Percentiles rank a stretch among this genome's conserved stretches.
phyloP scores from a whole-genome alignment of 2,888 invertebrate species.

The Ichneumoninae sp. region DNA sequence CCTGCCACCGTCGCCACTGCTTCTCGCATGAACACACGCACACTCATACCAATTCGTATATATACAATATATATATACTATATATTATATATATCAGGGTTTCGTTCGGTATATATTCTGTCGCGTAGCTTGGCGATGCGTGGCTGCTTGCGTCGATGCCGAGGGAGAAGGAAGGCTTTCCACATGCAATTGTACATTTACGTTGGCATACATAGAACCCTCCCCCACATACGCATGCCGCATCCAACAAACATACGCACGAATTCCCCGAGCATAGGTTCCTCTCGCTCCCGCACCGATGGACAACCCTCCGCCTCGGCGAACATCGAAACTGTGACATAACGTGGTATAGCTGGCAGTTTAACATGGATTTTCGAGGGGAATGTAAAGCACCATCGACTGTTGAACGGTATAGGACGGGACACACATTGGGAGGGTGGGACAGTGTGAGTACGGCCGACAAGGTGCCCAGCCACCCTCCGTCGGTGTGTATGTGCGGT shows the following conservation, averaged over 20 bases:
- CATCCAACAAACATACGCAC: constrained; percentile 61
- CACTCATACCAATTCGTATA: constrained; percentile 8
- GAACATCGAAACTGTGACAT: constrained; percentile 56
- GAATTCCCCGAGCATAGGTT: constrained; percentile 57
- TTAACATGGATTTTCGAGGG: constrained; percentile 46
- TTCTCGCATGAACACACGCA: constrained; percentile 48
- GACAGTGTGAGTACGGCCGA: not conserved
- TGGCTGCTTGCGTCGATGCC: constrained; percentile 9
- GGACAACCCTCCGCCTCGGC: not conserved
- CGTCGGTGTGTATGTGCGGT: constrained; percentile 65
- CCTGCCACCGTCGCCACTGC: constrained; percentile 57
- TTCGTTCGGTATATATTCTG: constrained; percentile 47
- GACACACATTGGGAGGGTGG: constrained; percentile 3
- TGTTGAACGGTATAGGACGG: constrained; percentile 1
- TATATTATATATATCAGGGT: constrained; percentile 23
- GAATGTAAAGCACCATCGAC: constrained; percentile 29
- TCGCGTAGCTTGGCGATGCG: constrained; percentile 42
- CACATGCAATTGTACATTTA: constrained; percentile 64
- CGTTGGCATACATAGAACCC: constrained; percentile 31
- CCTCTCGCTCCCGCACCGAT: constrained; percentile 4
- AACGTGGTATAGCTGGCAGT: constrained; percentile 48
- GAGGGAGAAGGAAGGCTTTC: constrained; percentile 44
- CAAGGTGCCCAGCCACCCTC: constrained; percentile 24
- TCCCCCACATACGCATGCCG: constrained; percentile 27
- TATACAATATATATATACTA: not conserved